These are phyloP conservation scores for Standfussiana lucernea DNA, from an alignment of 2,888 invertebrate genomes.

Conservation along the genomic window DNA sequence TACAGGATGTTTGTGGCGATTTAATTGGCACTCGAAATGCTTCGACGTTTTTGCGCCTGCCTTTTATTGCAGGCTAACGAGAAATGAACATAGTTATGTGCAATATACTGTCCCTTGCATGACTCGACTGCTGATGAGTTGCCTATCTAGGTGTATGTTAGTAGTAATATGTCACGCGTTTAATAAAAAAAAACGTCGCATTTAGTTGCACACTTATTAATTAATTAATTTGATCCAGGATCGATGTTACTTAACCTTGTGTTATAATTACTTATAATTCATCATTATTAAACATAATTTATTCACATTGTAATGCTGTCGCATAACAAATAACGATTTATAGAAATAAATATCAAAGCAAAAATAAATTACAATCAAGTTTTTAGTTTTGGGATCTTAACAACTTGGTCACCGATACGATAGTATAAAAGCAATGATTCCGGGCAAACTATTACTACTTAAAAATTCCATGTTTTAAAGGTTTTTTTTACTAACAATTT, in stretches of 20 bases:
- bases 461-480: not conserved
- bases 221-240: conserved; percentile 21
- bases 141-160: conserved; percentile 49
- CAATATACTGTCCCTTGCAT: conserved; percentile 69
- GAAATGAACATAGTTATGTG: conserved; percentile 76
- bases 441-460: not conserved
- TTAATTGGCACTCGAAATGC: conserved; percentile 89
- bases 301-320: not conserved
- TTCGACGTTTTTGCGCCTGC: conserved; percentile 81
- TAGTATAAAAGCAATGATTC: not conserved
- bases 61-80: conserved; percentile 83
- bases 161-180: conserved; percentile 52
- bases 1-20: conserved; percentile 89
- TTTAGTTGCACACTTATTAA: conserved; percentile 16
- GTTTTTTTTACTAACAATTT: not conserved
- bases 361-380: not conserved
- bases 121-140: conserved; percentile 65
- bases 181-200: conserved; percentile 31
- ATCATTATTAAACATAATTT: not conserved
- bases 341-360: not conserved
- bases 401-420: not conserved
- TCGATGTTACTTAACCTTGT: not conserved
- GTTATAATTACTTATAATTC: not conserved
- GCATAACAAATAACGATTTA: not conserved
- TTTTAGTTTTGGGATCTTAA: not conserved